Conservation (phyloP, 2,888 invertebrate species). For the Cabera pusaria region DNA sequence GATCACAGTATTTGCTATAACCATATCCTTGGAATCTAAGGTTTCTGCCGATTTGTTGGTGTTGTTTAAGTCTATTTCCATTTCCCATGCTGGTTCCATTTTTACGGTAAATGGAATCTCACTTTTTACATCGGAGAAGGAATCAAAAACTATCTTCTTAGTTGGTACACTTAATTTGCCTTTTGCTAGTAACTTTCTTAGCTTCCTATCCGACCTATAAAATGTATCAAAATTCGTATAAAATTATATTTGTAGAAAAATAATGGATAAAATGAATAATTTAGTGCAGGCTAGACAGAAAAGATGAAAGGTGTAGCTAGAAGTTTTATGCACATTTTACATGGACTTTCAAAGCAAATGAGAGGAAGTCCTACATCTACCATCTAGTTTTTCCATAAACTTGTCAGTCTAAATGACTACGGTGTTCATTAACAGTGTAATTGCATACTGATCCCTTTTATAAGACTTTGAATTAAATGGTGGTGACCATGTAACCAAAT, state of each 20-base stretch:
- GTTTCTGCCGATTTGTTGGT: conserved; percentile 48
- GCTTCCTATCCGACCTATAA: conserved; percentile 64
- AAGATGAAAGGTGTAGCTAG: too few species aligned
- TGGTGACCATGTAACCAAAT: too few species aligned
- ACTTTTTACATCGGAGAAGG: conserved; percentile 75
- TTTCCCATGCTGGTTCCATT: conserved; percentile 72
- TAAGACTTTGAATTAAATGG: too few species aligned
- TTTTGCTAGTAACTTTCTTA: conserved; percentile 57
- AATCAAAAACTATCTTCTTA: conserved; percentile 76
- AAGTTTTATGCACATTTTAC: too few species aligned
- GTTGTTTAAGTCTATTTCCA: conserved; percentile 64
- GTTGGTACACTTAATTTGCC: conserved; percentile 53
- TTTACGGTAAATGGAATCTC: conserved; percentile 71
- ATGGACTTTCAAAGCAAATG: too few species aligned
- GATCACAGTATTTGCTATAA: conserved; percentile 75
- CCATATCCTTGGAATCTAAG: conserved; percentile 61
- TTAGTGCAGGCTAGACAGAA: too few species aligned
- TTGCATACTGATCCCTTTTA: too few species aligned
- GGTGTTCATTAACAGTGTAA: too few species aligned
- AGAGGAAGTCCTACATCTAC: too few species aligned
- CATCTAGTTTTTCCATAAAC: too few species aligned
- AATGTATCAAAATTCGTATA: not conserved
- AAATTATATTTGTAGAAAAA: too few species aligned
- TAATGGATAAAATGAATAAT: not conserved
- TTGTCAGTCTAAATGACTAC: too few species aligned